phyloP scores from a whole-genome alignment of 2,888 invertebrate genomes.

The Mesopsocus fuscifrons region DNA sequence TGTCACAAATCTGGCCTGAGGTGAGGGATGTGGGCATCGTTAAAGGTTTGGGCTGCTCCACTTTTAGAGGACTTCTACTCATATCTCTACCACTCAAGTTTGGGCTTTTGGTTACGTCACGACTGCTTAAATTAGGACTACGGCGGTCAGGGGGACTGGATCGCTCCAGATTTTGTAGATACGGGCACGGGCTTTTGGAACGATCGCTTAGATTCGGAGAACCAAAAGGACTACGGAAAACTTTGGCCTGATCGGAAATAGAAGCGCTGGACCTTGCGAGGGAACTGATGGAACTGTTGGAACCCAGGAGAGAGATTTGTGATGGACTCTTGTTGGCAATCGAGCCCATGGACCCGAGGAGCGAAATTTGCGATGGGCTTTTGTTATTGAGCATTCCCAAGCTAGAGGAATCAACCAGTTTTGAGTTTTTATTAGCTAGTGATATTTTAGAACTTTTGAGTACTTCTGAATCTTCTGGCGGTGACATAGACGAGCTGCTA shows the following conservation, averaged over 20 bases:
- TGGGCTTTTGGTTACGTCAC: neutral
- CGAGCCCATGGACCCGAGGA: neutral
- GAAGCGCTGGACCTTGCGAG: constrained; percentile 3
- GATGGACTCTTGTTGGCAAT: constrained; percentile 8
- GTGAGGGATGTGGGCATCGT: constrained; percentile 1
- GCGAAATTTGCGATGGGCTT: constrained; percentile 6
- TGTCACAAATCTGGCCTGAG: constrained; percentile 8
- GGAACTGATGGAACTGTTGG: constrained; percentile 9
- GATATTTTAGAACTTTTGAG: constrained; percentile 4
- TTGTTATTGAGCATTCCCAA: constrained; percentile 5
- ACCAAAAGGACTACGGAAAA: constrained; percentile 1
- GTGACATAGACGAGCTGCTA: constrained; percentile 7
- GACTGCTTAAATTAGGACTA: constrained; percentile 6
- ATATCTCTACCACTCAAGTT: neutral
- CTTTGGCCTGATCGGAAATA: neutral
- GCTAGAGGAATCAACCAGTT: constrained; percentile 5
- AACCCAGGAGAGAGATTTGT: constrained; percentile 3
- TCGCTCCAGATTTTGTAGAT: constrained; percentile 4
- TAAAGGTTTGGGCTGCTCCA: neutral
- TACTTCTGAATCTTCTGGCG: constrained; percentile 4
- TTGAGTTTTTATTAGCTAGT: constrained; percentile 6
- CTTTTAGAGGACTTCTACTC: neutral
- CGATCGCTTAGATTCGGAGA: constrained; percentile 9
- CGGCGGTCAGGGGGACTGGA: neutral
- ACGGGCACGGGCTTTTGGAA: constrained; percentile 7